Conservation (phyloP, 2,888 invertebrate genomes). For the Microctonus hyperodae region DNA sequence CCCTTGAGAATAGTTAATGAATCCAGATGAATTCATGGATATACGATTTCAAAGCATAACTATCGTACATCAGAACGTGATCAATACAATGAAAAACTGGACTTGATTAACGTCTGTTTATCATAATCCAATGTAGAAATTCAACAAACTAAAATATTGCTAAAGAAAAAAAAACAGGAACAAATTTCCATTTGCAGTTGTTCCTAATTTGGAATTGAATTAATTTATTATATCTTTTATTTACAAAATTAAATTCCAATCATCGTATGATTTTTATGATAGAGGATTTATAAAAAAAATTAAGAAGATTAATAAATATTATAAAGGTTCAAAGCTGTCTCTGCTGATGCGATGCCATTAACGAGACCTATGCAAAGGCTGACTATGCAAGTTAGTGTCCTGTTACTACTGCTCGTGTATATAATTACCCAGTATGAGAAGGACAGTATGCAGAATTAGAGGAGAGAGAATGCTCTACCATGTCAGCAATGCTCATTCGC, state of each 20-base stretch:
- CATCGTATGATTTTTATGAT: not conserved
- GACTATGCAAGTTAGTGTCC: constrained; percentile 53
- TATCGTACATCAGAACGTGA: not conserved
- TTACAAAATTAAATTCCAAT: no score
- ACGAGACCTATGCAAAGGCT: constrained; percentile 62
- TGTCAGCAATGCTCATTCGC: constrained; percentile 61
- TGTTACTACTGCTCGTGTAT: constrained; percentile 38
- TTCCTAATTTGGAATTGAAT: no score
- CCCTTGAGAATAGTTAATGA: constrained; percentile 25
- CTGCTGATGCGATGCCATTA: constrained; percentile 43
- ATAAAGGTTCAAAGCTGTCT: constrained; percentile 17
- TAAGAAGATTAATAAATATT: not conserved
- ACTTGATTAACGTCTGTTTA: no score
- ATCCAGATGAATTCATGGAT: constrained; percentile 9
- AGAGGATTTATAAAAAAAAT: not conserved
- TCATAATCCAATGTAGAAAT: no score
- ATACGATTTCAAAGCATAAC: constrained; percentile 17
- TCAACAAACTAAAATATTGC: no score
- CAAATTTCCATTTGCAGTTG: no score
- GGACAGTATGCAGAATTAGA: constrained; percentile 33
- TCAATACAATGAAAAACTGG: not conserved
- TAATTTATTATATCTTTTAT: no score
- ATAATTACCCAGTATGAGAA: constrained; percentile 49
- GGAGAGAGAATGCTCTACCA: constrained; percentile 40
- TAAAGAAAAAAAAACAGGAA: no score